phyloP scores from a whole-genome alignment of 2,797 vertebrate species.

The Lepus townsendii region DNA sequence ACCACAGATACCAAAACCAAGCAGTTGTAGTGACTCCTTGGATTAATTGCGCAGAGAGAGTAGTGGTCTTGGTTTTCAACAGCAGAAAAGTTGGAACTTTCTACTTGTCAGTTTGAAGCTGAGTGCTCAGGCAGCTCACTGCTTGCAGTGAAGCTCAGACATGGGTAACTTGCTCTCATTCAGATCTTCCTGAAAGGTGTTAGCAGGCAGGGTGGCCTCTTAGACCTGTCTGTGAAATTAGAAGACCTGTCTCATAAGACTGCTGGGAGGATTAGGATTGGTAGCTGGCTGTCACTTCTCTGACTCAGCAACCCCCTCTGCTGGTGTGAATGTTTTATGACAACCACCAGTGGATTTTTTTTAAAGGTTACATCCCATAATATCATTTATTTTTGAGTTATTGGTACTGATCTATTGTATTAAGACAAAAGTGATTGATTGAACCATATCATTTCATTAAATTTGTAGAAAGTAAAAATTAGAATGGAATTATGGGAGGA shows the following conservation, averaged over 20 bases:
- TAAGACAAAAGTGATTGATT: slow-evolving; percentile 19
- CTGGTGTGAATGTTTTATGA: neutral
- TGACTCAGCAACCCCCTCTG: slow-evolving; percentile 26
- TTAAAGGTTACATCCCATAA: neutral
- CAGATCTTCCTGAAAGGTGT: neutral
- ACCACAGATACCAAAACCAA: neutral
- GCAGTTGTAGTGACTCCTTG: neutral
- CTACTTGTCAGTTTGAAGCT: neutral
- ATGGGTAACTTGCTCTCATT: neutral
- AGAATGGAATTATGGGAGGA: slow-evolving; percentile 36
- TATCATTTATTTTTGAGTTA: slow-evolving; percentile 45
- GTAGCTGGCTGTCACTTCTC: neutral
- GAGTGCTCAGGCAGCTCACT: neutral
- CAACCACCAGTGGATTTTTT: neutral
- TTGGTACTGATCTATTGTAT: slow-evolving; percentile 44
- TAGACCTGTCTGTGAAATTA: neutral
- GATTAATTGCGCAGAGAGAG: neutral
- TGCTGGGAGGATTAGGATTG: neutral
- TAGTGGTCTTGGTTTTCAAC: neutral
- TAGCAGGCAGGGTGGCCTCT: neutral
- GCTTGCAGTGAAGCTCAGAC: neutral
- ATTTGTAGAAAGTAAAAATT: slow-evolving; percentile 61
- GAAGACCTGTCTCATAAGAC: neutral
- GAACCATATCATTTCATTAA: slow-evolving; percentile 50
- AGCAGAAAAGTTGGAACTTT: neutral